Base-by-base conservation (phyloP, 2,113 vertebrate species). In the Xiphophorus couchianus region DNA sequence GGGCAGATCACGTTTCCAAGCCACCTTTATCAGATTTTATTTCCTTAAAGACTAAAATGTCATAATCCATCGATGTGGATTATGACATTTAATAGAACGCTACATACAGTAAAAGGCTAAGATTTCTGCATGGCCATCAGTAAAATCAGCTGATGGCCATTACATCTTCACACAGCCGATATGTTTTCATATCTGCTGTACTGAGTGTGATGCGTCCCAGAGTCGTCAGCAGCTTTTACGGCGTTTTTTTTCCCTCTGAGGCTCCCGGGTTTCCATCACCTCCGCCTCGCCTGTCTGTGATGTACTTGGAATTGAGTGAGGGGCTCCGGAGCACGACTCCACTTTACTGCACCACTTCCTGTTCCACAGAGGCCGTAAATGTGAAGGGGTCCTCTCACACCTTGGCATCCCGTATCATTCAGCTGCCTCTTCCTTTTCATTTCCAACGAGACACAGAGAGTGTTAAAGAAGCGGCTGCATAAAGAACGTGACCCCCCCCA, bases 261-360 rank as follows among this genome's bases (percentile, higher is more conserved):
- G 33, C 58, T 42, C 15, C 29, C 66, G n/a, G 19, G 61, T 77
- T 76, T 75, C 74, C 42, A 44, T 74, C 71, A 28, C 76, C 73
- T 89, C 77, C 12, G 71, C 54, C 33, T 77, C 76, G 39, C 7
- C 74, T 62, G 77, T 88, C 85, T 90, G 85, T 85, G 76, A 83
- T 93, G 93, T 86, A 93, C 89, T 92, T 92, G 91, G 90, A 87
- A 86, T 87, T 92, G 90, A 93, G 92, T 88, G 86, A 70, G 51
- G 70, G 70, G 81, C 91, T 88, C 66, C 81, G 87, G 91, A 90
- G 92, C 91, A 87, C 63, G 91, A 91, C 91, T 92, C 84, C 73
- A 42, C 77, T 94, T 94, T 93, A 94, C 91, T 93, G 72, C 90
- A 9, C 83, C 82, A 93, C 90, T 93, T 94, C 94, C 88, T 74